Evolutionary conservation across 2,113 vertebrate genomes (phyloP).

Genomic region (Origma solitaria): DNA sequence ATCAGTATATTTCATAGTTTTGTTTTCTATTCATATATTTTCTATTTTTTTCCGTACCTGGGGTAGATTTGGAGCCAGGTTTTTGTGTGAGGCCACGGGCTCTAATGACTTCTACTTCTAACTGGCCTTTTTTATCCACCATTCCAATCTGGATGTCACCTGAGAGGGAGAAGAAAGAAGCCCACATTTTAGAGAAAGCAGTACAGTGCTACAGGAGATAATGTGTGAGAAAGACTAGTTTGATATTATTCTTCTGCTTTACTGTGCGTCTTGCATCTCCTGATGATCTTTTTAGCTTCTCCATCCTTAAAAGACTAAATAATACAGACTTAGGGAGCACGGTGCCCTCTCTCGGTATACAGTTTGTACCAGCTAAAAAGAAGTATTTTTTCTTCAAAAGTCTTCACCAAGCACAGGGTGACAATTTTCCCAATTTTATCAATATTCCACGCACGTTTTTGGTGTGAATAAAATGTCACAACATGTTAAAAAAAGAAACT

Average conservation of each 20-base stretch:
- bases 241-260: neutral
- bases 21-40: neutral
- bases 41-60: constrained; percentile 75
- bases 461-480: neutral
- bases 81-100: constrained; percentile 95
- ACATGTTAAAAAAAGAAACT: neutral
- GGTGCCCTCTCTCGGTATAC: neutral
- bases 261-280: neutral
- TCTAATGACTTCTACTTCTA: constrained; percentile 97
- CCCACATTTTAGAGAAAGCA: neutral
- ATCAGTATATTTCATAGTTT: neutral
- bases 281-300: neutral
- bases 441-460: neutral
- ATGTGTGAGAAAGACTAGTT: neutral
- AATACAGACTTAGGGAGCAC: neutral
- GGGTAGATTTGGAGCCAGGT: constrained; percentile 94
- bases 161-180: constrained; percentile 42
- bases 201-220: neutral
- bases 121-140: constrained; percentile 96
- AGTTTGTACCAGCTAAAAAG: neutral
- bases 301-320: neutral
- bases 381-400: neutral
- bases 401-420: neutral
- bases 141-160: constrained; percentile 98
- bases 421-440: neutral